phyloP scores from a whole-genome alignment of 2,797 vertebrate species.

The Lepilemur septentrionalis region DNA sequence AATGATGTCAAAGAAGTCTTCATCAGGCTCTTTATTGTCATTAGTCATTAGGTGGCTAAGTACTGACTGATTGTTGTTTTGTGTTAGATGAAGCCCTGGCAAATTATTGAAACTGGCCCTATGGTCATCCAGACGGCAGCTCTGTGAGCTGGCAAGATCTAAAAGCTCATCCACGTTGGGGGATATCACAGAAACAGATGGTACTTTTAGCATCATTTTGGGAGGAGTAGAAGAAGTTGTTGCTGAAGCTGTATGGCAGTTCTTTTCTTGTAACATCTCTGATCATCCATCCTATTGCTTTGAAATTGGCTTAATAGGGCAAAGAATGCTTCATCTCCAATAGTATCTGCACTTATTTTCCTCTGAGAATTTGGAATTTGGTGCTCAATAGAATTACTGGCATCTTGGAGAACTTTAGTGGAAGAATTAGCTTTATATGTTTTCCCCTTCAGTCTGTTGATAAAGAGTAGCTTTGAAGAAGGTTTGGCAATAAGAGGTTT shows the following conservation, averaged over 20 bases:
- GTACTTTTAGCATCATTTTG: constrained; percentile 88
- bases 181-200: constrained; percentile 86
- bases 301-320: constrained; percentile 97
- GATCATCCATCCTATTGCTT: constrained; percentile 98
- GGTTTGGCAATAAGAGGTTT: constrained; percentile 91
- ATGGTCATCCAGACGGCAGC: constrained; percentile 92
- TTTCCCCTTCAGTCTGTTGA: constrained; percentile 94
- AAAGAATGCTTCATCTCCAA: constrained; percentile 96
- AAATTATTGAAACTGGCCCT: constrained; percentile 88
- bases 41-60: constrained; percentile 90
- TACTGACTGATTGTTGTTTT: constrained; percentile 83
- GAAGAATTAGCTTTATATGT: constrained; percentile 90
- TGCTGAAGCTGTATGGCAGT: constrained; percentile 75
- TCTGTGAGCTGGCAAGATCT: constrained; percentile 92
- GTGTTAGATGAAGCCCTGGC: constrained; percentile 90
- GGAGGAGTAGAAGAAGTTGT: constrained; percentile 83
- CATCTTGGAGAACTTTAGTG: constrained; percentile 93
- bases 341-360: constrained; percentile 87
- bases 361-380: constrained; percentile 86
- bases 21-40: constrained; percentile 89
- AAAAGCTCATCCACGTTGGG: constrained; percentile 94
- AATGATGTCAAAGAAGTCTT: constrained; percentile 96
- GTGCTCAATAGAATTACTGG: constrained; percentile 93
- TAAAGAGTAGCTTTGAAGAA: constrained; percentile 96
- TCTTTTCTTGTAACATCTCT: constrained; percentile 91